Conservation (phyloP, 2,797 vertebrate species). For the Eulemur mongoz region DNA sequence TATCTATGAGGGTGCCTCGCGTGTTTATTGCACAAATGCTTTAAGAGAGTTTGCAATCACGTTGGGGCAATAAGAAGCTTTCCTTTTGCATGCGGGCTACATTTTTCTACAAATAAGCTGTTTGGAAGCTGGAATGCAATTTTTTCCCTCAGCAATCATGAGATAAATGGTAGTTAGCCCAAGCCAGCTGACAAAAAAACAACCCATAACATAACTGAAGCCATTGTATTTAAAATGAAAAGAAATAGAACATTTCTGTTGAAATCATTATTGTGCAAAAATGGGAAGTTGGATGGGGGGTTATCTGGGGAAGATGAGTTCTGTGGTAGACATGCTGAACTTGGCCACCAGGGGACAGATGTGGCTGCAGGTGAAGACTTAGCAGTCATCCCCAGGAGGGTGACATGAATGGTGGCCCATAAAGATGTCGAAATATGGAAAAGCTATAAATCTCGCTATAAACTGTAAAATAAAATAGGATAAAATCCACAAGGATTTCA, state of each 20-base stretch:
- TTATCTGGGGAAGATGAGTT: background rate
- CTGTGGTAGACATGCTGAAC: background rate
- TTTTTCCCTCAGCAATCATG: background rate
- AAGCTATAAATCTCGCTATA: background rate
- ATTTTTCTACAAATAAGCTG: constrained; percentile 43
- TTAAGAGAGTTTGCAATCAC: background rate
- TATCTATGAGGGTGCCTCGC: background rate
- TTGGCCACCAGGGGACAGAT: background rate
- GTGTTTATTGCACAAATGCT: background rate
- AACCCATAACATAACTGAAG: background rate
- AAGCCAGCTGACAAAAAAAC: constrained; percentile 19
- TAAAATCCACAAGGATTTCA: background rate
- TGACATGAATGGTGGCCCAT: background rate
- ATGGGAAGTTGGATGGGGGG: background rate
- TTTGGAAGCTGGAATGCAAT: constrained; percentile 14
- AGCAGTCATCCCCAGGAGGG: background rate
- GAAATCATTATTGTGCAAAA: background rate
- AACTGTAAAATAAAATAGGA: background rate
- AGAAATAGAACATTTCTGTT: constrained; percentile 4
- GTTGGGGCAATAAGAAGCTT: background rate
- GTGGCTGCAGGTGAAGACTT: background rate
- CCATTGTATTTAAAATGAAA: background rate
- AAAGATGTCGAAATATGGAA: background rate
- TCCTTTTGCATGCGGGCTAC: background rate
- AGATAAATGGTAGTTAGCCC: constrained; percentile 13